Evolutionary conservation across 2,113 vertebrate genomes (phyloP).

Genomic region (Equus quagga): DNA sequence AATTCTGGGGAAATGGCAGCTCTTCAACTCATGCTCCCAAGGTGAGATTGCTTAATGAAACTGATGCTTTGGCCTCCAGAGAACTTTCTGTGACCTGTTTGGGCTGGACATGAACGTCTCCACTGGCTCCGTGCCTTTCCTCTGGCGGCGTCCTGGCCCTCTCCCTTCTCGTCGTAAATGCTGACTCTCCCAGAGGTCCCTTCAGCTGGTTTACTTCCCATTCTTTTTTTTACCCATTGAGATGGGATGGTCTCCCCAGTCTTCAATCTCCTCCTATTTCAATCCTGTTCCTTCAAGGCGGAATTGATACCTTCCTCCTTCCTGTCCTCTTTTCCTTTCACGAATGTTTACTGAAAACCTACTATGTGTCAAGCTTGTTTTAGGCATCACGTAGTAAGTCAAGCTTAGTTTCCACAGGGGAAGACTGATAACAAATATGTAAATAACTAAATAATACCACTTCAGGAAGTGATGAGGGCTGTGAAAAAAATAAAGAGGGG

Average conservation of each 20-base stretch:
- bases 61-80: background rate
- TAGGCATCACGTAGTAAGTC: background rate
- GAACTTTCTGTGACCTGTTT: background rate
- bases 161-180: background rate
- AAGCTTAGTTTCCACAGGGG: background rate
- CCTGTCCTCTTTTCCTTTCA: background rate
- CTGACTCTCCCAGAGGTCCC: background rate
- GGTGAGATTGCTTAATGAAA: conserved; percentile 11
- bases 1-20: conserved; percentile 34
- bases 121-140: background rate
- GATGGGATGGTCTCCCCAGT: background rate
- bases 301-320: background rate
- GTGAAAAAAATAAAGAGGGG: background rate
- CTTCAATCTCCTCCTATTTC: background rate
- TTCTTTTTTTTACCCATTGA: background rate
- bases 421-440: background rate
- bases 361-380: background rate
- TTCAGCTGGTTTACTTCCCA: background rate
- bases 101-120: conserved; percentile 43
- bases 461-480: background rate
- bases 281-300: background rate
- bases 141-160: background rate
- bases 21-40: background rate
- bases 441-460: background rate
- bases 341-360: background rate